Base-by-base conservation (phyloP, 1,140 invertebrate genomes). In the Stegodyphus dumicola region DNA sequence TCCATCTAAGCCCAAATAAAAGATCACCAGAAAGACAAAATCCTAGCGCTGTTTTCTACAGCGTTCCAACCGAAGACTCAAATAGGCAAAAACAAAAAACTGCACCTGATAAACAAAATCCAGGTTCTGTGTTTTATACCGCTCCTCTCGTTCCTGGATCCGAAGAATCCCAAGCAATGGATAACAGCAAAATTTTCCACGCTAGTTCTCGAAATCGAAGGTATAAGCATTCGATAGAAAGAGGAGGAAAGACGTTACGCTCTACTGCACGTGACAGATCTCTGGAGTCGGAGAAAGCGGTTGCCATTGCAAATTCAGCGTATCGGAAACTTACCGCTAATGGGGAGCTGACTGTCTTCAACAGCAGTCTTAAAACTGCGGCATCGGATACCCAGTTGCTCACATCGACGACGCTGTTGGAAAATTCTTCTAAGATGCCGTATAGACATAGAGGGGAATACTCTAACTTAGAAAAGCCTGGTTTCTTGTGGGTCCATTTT, bases 401-500 rank as follows among this genome's bases (percentile, higher is more conserved):
- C 13, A 18, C 33, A 15, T 48, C 54, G 6, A 71, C 9, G 13
- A 56, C 54, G 1, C 83, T 69, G 69, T 70, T 70, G 7, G 66
- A 70, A 6, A 75, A 75, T 67, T 75, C 73, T 0, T 17, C 9
- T 6, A 71, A 65, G 53, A 49, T 11, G 11, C 49, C 67, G 13
- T 71, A 18, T 33, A 67, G 75, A n/a, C 13, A 71, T 51, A 33
- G 69, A 2, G 67, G 75, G 1, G 75, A 86, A 7, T 85, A 85
- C 17, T 66, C 84, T 7, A 86, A 33, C n/a, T 73, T 86, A 18
- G 84, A 86, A n/a, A 86, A 86, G 48, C 76, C 84, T 0, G 84
- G 84, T 15, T 86, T 86, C 53, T 48, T 86, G 18, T 86, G 84
- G 84, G 84, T 86, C 4, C 84, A 86, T 65, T 86, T 86, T 13